Evolutionary conservation across 37 sponge, comb jelly and placozoan genomes (phyloP), one percentile per base, ranked within the genome.

Genomic region (Eunapius fragilis): DNA sequence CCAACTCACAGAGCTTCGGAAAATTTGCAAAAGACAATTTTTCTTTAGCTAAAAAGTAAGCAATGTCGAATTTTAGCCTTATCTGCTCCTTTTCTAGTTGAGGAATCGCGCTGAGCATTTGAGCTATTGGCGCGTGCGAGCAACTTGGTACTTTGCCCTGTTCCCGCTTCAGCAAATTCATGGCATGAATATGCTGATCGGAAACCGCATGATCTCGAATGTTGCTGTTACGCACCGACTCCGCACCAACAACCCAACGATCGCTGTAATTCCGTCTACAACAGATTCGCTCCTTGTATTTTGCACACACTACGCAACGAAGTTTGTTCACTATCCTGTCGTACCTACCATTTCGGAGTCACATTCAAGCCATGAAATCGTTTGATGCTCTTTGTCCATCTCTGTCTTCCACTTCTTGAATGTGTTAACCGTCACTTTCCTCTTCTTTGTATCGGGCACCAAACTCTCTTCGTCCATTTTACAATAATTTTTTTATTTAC

Each of bases 161-260:
- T 71, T 85, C 86, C 85, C 79, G 83, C 38, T 81, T 80, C 36
- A 72, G 71, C 37, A 92, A 50, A 10, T 22, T 70, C 81, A 88
- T 92, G 22, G 89, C 93, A 85, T 80, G 77, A 30, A 12, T 74
- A 70, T 91, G 91, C 72, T 91, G 91, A 30, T 89, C 83, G 19
- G 77, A 41, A 22, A 45, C 34, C 31, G 89, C 89, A 84, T 92
- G 89, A 35, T 92, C 89, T 24, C 83, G 72, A 22, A 92, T 84
- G 69, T 88, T 92, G 80, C 88, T 87, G 48, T 81, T 92, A 76
- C 92, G 92, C 26, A 92, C 81, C 2, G 85, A 88, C 22, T 88
- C 81, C 19, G 88, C 92, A 30, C 92, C 92, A 23, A 83, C 70
- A 36, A 92, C 28, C 92, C 85, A 87, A 23, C 72, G 68, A 22